Base-by-base conservation (phyloP, 1,140 invertebrate genomes). In the Orussus abietinus region DNA sequence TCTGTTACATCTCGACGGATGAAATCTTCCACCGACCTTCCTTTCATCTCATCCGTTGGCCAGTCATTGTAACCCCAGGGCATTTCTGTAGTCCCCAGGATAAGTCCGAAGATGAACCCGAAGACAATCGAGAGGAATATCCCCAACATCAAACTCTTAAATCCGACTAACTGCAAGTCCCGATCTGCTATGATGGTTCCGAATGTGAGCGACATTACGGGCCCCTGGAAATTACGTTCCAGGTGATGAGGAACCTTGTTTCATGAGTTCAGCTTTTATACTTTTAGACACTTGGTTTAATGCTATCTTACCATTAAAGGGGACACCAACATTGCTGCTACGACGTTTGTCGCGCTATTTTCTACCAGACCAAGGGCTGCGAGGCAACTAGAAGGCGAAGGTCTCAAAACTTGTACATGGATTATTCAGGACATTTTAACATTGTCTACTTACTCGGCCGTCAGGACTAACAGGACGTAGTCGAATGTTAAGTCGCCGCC, bases 241-340 rank as follows among this genome's bases (percentile, higher is more conserved):
- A 46, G 42, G 4, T 41, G 30, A 41, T 59, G 57, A 17, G 51
- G 45, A 7, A 56, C n/a, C n/a, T n/a, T n/a, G n/a, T n/a, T n/a
- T n/a, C n/a, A n/a, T n/a, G n/a, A n/a, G n/a, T n/a, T 17, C 28
- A 6, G 26, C 3, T 32, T 43, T 29, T 32, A n/a, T 44, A 6
- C 6, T 9, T 14, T 7, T 5, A 14, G 20, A 34, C 11, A 14
- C 4, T 15, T 4, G 7, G 15, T 6, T 14, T 34, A 34, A 34
- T 14, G 20, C 7, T 17, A 13, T 17, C 37, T 49, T 66, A 74
- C 81, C 88, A 92, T 92, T 3, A 92, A 73, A 0, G 89, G 89
- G 1, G 88, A 91, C 2, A 92, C 85, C 45, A 92, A 69, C 89
- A 92, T 92, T 30, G 86, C 87, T 11, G 89, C 88, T 15, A 90